Conservation (phyloP, 2,888 invertebrate species). For the Xanthorhoe spadicearia region DNA sequence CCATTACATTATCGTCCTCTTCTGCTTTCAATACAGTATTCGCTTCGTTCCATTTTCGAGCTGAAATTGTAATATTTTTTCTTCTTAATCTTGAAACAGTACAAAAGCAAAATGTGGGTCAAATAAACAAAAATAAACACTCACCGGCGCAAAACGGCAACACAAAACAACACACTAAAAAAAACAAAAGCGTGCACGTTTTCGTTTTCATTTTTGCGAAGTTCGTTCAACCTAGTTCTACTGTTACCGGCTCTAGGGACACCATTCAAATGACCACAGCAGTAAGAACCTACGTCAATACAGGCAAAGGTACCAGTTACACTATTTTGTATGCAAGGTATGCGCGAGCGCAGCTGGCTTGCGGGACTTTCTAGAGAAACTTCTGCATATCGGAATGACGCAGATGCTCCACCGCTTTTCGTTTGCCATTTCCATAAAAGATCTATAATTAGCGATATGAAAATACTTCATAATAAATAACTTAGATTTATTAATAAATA, state of each 20-base stretch:
- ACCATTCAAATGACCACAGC: conserved; percentile 72
- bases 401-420: conserved; percentile 54
- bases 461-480: conserved; percentile 36
- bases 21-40: conserved; percentile 49
- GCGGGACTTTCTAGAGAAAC: conserved; percentile 84
- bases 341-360: conserved; percentile 71
- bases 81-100: not conserved
- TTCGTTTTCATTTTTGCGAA: conserved; percentile 66
- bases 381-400: conserved; percentile 65
- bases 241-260: conserved; percentile 73
- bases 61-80: conserved; percentile 46
- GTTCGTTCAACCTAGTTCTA: conserved; percentile 47
- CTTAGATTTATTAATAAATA: conserved; percentile 25
- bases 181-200: conserved; percentile 55
- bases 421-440: conserved; percentile 50
- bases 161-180: conserved; percentile 52
- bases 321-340: conserved; percentile 79
- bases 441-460: conserved; percentile 4
- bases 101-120: conserved; percentile 5
- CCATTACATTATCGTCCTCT: conserved; percentile 68
- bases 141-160: conserved; percentile 55
- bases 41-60: conserved; percentile 37
- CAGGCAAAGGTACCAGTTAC: conserved; percentile 64
- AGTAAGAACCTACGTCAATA: conserved; percentile 66
- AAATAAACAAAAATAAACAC: conserved; percentile 38